Percentiles rank a stretch among this genome's conserved stretches.
Conservation (phyloP, 2,113 vertebrate genomes). For the Redunca redunca region DNA sequence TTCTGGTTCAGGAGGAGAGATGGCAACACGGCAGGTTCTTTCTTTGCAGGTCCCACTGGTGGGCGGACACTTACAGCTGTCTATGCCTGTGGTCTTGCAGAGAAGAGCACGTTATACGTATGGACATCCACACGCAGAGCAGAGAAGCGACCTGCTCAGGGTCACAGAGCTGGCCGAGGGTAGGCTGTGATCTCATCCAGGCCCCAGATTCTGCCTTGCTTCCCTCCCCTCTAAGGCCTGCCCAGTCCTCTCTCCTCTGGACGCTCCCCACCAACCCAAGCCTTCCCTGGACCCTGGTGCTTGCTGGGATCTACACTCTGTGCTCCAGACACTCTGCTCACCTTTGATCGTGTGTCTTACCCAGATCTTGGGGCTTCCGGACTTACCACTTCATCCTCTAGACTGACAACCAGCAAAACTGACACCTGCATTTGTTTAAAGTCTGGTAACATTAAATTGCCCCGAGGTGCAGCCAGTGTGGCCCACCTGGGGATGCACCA, state of each 20-base stretch:
- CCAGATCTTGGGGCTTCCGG: not conserved
- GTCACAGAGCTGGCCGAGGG: not conserved
- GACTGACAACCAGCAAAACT: not conserved
- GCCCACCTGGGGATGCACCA: rapidly evolving
- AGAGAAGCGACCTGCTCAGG: not conserved
- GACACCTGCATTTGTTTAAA: not conserved
- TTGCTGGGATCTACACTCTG: not conserved
- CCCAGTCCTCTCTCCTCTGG: not conserved
- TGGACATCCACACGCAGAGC: not conserved
- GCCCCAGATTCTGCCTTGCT: not conserved
- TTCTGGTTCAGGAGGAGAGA: not conserved
- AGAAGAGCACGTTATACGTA: not conserved
- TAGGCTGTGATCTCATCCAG: not conserved
- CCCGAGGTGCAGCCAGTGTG: not conserved
- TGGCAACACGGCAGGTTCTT: not conserved
- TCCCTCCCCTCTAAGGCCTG: not conserved
- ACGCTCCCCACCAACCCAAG: rapidly evolving
- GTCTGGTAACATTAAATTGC: too few relatives aligned
- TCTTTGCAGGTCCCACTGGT: not conserved
- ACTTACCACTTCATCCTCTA: not conserved
- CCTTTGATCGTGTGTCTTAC: not conserved
- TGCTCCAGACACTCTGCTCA: not conserved
- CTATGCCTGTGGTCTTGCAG: not conserved
- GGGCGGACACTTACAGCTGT: not conserved
- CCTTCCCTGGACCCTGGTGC: too few relatives aligned